These are phyloP conservation scores for Panurus biarmicus DNA, from an alignment of 2,113 vertebrate genomes.

Conservation along the genomic window DNA sequence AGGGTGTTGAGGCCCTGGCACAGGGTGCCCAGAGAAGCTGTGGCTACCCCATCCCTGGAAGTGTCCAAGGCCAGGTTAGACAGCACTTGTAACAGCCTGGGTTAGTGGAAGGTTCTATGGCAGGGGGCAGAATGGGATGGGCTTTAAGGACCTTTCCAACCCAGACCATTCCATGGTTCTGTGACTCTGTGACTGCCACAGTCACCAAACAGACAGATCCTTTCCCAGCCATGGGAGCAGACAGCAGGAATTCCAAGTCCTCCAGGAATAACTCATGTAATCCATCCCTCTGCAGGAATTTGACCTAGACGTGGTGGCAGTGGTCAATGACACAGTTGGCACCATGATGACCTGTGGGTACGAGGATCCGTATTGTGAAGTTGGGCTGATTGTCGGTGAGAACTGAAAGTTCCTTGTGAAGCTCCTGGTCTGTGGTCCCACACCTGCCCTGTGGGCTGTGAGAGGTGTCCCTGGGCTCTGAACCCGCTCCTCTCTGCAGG, in stretches of 20 bases:
- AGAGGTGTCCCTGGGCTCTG: not conserved
- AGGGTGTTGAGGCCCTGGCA: not conserved
- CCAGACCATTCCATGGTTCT: not conserved
- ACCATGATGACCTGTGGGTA: conserved; percentile 99
- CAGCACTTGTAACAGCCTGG: rapidly evolving
- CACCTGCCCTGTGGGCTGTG: rapidly evolving
- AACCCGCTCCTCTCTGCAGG: conserved; percentile 59
- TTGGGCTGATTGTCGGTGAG: conserved; percentile 94
- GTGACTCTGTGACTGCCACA: not conserved
- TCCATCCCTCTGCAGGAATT: conserved; percentile 78
- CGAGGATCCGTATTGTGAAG: conserved; percentile 89
- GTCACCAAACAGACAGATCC: not conserved
- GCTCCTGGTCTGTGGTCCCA: not conserved
- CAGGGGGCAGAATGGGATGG: not conserved
- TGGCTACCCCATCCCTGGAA: not conserved
- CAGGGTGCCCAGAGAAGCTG: not conserved
- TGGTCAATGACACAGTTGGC: conserved; percentile 96
- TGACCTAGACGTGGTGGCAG: conserved; percentile 88
- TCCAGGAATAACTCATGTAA: not conserved
- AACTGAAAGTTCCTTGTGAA: rapidly evolving
- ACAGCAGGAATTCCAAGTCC: not conserved
- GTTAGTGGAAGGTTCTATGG: not conserved
- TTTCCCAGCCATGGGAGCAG: not conserved
- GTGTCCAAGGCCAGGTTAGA: not conserved
- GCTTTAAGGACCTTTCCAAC: not conserved